Base-by-base conservation (phyloP, 2,888 invertebrate genomes). In the Nezara viridula region DNA sequence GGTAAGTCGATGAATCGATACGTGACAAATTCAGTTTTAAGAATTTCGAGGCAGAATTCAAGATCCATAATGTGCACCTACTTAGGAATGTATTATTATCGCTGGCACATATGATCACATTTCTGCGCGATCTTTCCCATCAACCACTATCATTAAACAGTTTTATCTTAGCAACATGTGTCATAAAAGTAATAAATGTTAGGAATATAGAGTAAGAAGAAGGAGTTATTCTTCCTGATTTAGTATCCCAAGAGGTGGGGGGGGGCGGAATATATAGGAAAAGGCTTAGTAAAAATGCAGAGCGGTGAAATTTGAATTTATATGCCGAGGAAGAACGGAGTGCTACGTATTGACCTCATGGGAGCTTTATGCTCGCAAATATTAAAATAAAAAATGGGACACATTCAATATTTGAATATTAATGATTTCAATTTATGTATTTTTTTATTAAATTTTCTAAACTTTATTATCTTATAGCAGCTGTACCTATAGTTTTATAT, bases 251-350 rank as follows among this genome's bases (percentile, higher is more conserved):
- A 60, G 27, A 27, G 60, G 27, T n/a, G n/a, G n/a, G n/a, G n/a
- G n/a, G n/a, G n/a, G n/a, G n/a, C n/a, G n/a, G n/a, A n/a, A 50
- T 19, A 16, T 60, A 27, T 60, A 60, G 27, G 27, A 60, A 60
- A 27, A 60, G 60, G 27, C 60, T 60, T 60, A 27, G n/a, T 60
- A 60, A 60, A 60, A 60, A 60, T 60, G 27, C 16, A 27, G 60
- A 27, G 27, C 60, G 27, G 60, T 60, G 27, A 60, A 60, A 60
- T 60, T 60, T 60, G 60, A 60, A 60, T 60, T 60, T 60, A 60
- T 60, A 60, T 27, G 12, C 60, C 5, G 12, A 27, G 60, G 10
- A 3, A 27, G 14, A 27, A 60, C 60, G 5, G 14, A 9, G 27
- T 12, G 60, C 27, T 16, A 60, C 16, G 5, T 60, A 60, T 60